Conservation (phyloP, 1,140 invertebrate genomes). For the Drosophila parabipectinata region DNA sequence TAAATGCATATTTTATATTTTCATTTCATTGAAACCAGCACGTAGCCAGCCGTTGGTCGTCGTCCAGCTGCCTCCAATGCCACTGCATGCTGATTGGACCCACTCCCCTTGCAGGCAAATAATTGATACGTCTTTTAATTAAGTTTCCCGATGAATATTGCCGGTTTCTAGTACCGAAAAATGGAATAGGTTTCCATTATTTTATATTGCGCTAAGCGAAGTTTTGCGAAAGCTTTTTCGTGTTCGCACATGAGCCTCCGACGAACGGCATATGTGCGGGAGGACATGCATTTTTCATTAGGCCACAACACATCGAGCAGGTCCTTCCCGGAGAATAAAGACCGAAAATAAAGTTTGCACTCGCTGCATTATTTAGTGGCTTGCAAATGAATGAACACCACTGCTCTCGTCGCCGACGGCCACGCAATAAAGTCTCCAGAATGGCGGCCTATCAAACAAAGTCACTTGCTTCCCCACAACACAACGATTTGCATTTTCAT, state of each 20-base stretch:
- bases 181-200: not conserved
- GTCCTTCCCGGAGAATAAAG: slow-evolving; percentile 17
- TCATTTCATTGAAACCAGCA: slow-evolving; percentile 80
- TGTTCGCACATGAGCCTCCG: slow-evolving; percentile 11
- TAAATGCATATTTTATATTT: slow-evolving; percentile 81
- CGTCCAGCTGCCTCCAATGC: slow-evolving; percentile 15
- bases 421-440: slow-evolving; percentile 50
- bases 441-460: slow-evolving; percentile 66
- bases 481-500: slow-evolving; percentile 51
- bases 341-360: slow-evolving; percentile 45
- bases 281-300: slow-evolving; percentile 50
- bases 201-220: not conserved
- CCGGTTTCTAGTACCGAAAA: not conserved
- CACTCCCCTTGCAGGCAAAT: slow-evolving; percentile 34
- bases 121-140: slow-evolving; percentile 63
- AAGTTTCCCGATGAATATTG: slow-evolving; percentile 21
- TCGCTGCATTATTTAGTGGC: slow-evolving; percentile 55
- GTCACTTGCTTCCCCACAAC: not conserved
- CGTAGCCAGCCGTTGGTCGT: slow-evolving; percentile 35
- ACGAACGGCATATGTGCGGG: not conserved
- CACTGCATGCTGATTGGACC: slow-evolving; percentile 38
- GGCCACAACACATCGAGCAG: slow-evolving; percentile 5
- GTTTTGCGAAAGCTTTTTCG: slow-evolving; percentile 31
- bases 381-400: slow-evolving; percentile 58
- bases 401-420: slow-evolving; percentile 8